phyloP scores from a whole-genome alignment of 2,797 vertebrate genomes.

The Bucorvus abyssinicus region DNA sequence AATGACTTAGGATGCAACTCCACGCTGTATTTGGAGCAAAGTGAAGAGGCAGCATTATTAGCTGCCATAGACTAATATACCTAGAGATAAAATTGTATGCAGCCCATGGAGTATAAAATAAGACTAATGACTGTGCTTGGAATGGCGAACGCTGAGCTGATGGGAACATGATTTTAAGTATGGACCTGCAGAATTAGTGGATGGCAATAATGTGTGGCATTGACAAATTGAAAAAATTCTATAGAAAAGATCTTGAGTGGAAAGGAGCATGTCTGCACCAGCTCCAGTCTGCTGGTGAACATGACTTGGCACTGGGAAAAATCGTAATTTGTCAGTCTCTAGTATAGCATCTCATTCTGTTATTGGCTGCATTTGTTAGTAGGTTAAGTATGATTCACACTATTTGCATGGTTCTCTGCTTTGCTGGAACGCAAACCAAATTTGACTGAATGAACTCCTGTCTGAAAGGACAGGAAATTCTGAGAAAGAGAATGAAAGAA shows the following conservation, averaged over 20 bases:
- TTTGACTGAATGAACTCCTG: neutral
- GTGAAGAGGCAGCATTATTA: neutral
- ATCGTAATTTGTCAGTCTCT: neutral
- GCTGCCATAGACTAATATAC: neutral
- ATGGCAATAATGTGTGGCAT: neutral
- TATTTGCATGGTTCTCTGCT: neutral
- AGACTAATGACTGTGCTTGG: neutral
- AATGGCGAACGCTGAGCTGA: neutral
- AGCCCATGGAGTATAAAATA: neutral
- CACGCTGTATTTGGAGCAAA: neutral
- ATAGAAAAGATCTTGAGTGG: neutral
- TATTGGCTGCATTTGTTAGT: neutral
- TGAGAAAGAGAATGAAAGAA: neutral
- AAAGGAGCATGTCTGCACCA: neutral
- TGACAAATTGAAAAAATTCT: neutral
- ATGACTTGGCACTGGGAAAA: neutral
- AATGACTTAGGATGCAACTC: neutral
- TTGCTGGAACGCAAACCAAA: neutral
- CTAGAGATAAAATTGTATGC: neutral
- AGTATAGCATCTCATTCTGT: neutral
- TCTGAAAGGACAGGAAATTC: neutral
- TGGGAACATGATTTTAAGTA: neutral
- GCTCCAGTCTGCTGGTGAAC: neutral
- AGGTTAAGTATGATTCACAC: neutral
- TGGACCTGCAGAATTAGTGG: neutral